Evolutionary conservation across 1,140 invertebrate species (phyloP).

Genomic region (Eurytemora carolleeae): DNA sequence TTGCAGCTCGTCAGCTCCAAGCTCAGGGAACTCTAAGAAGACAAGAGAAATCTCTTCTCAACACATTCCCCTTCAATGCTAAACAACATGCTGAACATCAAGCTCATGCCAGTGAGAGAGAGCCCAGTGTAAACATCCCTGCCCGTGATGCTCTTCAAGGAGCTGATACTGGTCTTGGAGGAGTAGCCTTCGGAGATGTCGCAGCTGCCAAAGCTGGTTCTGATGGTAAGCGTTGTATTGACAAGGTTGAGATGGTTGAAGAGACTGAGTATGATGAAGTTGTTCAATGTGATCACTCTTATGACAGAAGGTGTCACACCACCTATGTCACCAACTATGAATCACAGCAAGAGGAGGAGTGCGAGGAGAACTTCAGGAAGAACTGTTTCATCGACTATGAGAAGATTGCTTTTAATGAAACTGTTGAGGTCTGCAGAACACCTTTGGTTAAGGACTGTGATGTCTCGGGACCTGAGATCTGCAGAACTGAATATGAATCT

Average conservation of each 20-base stretch:
- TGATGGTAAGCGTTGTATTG: constrained; percentile 10
- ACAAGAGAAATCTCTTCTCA: background rate
- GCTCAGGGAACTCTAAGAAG: no score
- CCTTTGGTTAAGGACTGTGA: constrained; percentile 11
- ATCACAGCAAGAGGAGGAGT: constrained; percentile 14
- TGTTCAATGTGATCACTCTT: constrained; percentile 10
- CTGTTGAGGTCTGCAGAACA: constrained; percentile 4
- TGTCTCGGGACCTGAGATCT: constrained; percentile 11
- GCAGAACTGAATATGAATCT: no score
- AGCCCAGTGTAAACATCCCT: no score
- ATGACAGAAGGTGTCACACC: no score
- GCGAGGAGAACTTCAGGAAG: no score
- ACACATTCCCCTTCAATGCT: constrained; percentile 7
- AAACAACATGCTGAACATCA: background rate
- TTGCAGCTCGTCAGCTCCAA: no score
- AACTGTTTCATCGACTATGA: no score
- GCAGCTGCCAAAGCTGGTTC: constrained; percentile 3
- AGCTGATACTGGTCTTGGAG: no score
- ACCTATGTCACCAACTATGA: no score
- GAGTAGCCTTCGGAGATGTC: no score
- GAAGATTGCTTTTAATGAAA: constrained; percentile 7
- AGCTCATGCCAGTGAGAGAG: background rate
- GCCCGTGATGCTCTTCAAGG: no score
- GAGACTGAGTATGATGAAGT: constrained; percentile 14
- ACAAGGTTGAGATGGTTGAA: no score